Percentiles rank a stretch among this genome's conserved stretches.
Conservation (phyloP, 2,888 invertebrate genomes). For the Neoscelio sp. region DNA sequence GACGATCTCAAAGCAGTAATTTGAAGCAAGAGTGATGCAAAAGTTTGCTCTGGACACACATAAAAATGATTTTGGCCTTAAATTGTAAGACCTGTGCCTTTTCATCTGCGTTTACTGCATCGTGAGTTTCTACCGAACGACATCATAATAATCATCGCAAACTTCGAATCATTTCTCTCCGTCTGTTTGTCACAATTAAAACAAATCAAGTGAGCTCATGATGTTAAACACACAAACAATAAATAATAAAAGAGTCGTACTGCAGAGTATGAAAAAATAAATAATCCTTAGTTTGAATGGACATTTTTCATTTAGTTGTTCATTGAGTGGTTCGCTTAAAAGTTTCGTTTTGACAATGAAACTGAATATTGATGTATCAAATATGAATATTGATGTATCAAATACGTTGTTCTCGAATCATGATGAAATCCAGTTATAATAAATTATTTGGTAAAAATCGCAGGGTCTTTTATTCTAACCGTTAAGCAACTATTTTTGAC, state of each 20-base stretch:
- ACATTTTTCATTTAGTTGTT: constrained; percentile 6
- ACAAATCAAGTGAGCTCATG: not conserved
- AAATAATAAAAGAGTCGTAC: not conserved
- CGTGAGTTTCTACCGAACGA: constrained; percentile 18
- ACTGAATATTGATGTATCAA: constrained; percentile 42
- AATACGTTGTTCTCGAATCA: constrained; percentile 31
- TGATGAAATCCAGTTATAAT: constrained; percentile 36
- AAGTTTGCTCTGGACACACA: constrained; percentile 23
- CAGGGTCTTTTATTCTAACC: constrained; percentile 19
- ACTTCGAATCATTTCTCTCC: not conserved
- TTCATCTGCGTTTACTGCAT: constrained; percentile 30
- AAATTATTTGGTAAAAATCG: constrained; percentile 53
- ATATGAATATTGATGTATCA: constrained; percentile 41
- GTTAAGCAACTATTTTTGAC: no score
- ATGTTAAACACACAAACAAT: not conserved
- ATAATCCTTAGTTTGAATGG: constrained; percentile 6
- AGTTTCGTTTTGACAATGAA: constrained; percentile 26
- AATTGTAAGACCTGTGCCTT: constrained; percentile 48
- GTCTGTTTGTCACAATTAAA: constrained; percentile 8
- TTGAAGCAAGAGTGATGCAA: constrained; percentile 2
- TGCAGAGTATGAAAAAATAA: constrained; percentile 5
- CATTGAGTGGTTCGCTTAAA: constrained; percentile 27
- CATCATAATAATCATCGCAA: not conserved
- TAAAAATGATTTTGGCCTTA: constrained; percentile 36
- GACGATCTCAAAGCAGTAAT: no score